Evolutionary conservation across 1,140 invertebrate genomes (phyloP), one percentile per base, ranked within the genome.

Genomic region (Alviniconcha marisindica): DNA sequence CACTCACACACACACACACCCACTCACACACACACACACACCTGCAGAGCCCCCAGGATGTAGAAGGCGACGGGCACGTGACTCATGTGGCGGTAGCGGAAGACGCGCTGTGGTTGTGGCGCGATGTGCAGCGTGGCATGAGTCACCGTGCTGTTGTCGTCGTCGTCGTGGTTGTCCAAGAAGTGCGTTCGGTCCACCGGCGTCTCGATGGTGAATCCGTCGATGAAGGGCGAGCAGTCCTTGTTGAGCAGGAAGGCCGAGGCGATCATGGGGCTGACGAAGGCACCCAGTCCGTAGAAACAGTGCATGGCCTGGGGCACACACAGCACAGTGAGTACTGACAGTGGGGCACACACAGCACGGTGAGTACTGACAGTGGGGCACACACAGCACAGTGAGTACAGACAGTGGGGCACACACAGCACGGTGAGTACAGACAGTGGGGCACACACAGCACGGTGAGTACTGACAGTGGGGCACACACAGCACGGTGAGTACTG

Each of bases 241-340:
- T 91, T 90, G 86, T 94, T 94, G 7, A 94, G 89, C 21, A 94
- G 88, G 83, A 94, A 95, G 0, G 93, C 93, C 33, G 94, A 92
- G 5, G 93, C 94, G 28, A 94, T 94, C 91, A 94, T 92, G 10
- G 94, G 94, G 48, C 94, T 94, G 2, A 94, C 83, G 83, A 94
- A 94, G 3, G 94, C 94, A 5, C 94, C 94, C 0, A 94, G 88
- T 0, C 94, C 94, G 81, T 94, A 94, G 87, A 92, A 94, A 87
- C 94, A 94, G 85, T 94, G 94, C 89, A 94, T 92, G 1, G 93
- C 93, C 94, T 94, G 86, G n/a, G n/a, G n/a, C n/a, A n/a, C n/a
- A n/a, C n/a, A n/a, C n/a, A n/a, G n/a, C n/a, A n/a, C n/a, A n/a
- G n/a, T n/a, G n/a, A n/a, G n/a, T n/a, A n/a, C n/a, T n/a, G n/a